These are phyloP conservation scores for Lepidurus couesii DNA, from an alignment of 1,140 invertebrate species.

Conservation along the genomic window DNA sequence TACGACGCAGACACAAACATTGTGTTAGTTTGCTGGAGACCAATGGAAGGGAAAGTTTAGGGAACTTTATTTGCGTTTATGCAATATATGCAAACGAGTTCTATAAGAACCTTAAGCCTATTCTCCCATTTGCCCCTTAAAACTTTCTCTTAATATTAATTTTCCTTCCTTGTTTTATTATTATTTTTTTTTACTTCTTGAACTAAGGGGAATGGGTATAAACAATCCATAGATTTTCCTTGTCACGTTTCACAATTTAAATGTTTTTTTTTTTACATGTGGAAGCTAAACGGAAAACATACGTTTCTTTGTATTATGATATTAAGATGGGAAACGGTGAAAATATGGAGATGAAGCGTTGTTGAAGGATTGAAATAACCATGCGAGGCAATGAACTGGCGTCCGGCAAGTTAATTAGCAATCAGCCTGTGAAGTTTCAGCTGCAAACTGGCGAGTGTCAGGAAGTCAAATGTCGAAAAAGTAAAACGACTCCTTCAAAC, in stretches of 20 bases:
- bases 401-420: background rate
- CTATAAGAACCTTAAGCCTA: background rate
- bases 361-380: background rate
- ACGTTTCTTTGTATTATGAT: no score
- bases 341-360: background rate
- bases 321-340: background rate
- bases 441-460: conserved; percentile 8
- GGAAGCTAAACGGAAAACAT: no score
- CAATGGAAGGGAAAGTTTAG: background rate
- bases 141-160: conserved; percentile 18
- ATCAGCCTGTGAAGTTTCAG: background rate
- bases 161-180: background rate
- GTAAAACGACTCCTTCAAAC: conserved; percentile 10
- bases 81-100: background rate
- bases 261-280: no score
- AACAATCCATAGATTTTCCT: no score
- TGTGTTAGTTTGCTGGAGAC: background rate
- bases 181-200: no score
- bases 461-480: background rate
- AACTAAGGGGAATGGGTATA: no score
- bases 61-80: background rate
- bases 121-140: background rate
- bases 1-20: background rate
- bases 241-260: no score
- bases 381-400: background rate